A percentile compares a stretch with the other conserved stretches of the same genome.
Conservation (phyloP, 2,797 vertebrate species). For the Typhlichthys subterraneus region DNA sequence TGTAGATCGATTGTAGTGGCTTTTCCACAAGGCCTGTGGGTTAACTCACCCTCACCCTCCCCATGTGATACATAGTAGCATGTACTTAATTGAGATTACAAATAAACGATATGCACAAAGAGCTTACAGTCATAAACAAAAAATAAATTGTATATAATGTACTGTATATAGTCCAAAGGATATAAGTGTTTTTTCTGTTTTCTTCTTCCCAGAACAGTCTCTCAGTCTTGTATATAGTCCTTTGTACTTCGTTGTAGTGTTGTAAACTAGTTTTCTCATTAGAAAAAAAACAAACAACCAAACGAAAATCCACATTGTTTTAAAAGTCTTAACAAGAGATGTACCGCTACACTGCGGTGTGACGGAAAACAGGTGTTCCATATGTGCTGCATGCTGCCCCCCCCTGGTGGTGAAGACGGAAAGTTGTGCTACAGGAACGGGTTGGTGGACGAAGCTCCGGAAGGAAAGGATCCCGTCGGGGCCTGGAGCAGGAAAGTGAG, state of each 20-base stretch:
- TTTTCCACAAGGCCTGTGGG: constrained; percentile 54
- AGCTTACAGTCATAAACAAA: constrained; percentile 93
- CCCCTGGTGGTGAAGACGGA: constrained; percentile 49
- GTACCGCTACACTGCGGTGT: constrained; percentile 83
- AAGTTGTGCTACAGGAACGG: constrained; percentile 95
- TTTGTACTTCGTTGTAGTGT: constrained; percentile 72
- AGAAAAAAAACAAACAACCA: constrained; percentile 18
- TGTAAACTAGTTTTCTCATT: constrained; percentile 66
- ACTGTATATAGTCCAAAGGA: constrained; percentile 65
- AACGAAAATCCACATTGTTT: constrained; percentile 57
- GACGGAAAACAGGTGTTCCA: constrained; percentile 89
- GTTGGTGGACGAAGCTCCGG: constrained; percentile 93
- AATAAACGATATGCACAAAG: constrained; percentile 96
- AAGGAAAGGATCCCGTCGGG: constrained; percentile 87
- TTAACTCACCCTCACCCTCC: constrained; percentile 79
- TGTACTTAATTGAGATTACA: constrained; percentile 90
- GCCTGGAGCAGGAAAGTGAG: constrained; percentile 71
- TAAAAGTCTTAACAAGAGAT: constrained; percentile 82
- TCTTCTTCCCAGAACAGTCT: constrained; percentile 53
- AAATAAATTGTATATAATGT: constrained; percentile 69
- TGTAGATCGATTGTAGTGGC: constrained; percentile 51
- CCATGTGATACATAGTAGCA: constrained; percentile 82
- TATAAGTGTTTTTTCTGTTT: constrained; percentile 31
- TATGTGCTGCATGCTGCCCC: constrained; percentile 90
- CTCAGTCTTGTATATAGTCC: constrained; percentile 61